Base-by-base conservation (phyloP, 2,888 invertebrate species). In the Drosophila cyrtoloma region DNA sequence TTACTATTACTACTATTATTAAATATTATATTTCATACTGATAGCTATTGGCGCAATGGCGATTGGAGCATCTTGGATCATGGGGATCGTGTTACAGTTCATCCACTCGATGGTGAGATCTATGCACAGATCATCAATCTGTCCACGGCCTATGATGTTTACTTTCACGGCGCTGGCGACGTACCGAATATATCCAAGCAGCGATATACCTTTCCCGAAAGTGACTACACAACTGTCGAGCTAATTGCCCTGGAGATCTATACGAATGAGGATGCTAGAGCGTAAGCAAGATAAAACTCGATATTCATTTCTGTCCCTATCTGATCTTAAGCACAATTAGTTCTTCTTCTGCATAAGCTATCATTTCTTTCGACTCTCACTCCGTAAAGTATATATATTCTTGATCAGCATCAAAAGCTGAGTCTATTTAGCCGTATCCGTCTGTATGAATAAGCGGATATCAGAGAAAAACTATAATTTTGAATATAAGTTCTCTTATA, bases 51-150 rank as follows among this genome's bases (percentile, higher is more conserved):
- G 94, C 92, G 93, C 12, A 93, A 92, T 1, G 95, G 95, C 55
- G 94, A 94, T 72, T 95, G 96, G 96, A 94, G 94, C 63, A 77
- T 95, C 3, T 12, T 92, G 64, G 91, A 92, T 69, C 93, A 93
- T 80, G 93, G 92, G 6, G 92, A 90, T 71, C 85, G 90, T 26
- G 92, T 95, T 93, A 94, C 94, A 44, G 95, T 96, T 0, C 96
- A 96, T 93, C 96, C 96, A 0, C 89, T 96, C 12, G 96, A 96
- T 85, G 96, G 96, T 0, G 96, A 96, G 93, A 95, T 96, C n/a
- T 96, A 96, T 91, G 95, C 96, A 0, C 96, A 96, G 92, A 94
- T 96, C n/a, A 95, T 96, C 67, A 96, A 96, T 84, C 94, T 96
- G 84, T 95, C 96, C 0, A 95, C 95, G 0, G 94, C 95, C 14